A percentile compares a stretch with the other conserved stretches of the same genome.
phyloP scores from a whole-genome alignment of 2,888 invertebrate genomes.

The Balanococcus diminutus region DNA sequence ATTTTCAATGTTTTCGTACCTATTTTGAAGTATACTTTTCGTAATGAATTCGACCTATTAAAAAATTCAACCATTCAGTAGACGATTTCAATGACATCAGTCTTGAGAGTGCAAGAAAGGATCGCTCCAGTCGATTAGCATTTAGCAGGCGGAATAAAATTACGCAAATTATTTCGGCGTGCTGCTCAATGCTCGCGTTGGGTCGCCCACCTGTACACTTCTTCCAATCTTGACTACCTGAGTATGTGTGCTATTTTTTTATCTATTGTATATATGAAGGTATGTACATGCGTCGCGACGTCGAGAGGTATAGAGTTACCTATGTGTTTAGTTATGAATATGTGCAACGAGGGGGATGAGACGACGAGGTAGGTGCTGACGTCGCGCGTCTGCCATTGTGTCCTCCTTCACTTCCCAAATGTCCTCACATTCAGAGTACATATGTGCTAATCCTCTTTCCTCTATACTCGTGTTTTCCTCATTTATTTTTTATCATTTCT shows the following conservation, averaged over 20 bases:
- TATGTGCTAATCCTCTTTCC: not conserved
- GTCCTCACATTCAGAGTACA: too few species aligned
- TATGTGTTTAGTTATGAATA: not conserved
- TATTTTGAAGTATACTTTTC: too few species aligned
- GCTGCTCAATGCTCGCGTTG: not conserved
- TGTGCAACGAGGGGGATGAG: not conserved
- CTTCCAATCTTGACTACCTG: not conserved
- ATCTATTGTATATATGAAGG: not conserved
- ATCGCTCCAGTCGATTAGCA: too few species aligned
- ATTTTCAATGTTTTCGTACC: too few species aligned
- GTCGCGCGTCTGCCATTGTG: conserved; percentile 27
- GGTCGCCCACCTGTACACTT: not conserved
- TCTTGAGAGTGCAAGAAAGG: too few species aligned
- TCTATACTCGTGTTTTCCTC: not conserved
- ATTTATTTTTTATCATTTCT: not conserved
- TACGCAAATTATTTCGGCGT: not conserved
- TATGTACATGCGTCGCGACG: not conserved
- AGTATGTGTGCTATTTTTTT: not conserved
- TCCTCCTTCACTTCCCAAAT: conserved; percentile 39
- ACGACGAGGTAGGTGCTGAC: not conserved
- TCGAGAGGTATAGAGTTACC: not conserved
- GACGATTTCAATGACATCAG: too few species aligned
- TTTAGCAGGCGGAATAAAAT: too few species aligned
- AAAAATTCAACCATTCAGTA: too few species aligned
- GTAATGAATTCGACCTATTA: too few species aligned